Percentiles rank a stretch among this genome's conserved stretches.
phyloP scores from a whole-genome alignment of 2,888 invertebrate genomes.

The Dichetophora obliterata region DNA sequence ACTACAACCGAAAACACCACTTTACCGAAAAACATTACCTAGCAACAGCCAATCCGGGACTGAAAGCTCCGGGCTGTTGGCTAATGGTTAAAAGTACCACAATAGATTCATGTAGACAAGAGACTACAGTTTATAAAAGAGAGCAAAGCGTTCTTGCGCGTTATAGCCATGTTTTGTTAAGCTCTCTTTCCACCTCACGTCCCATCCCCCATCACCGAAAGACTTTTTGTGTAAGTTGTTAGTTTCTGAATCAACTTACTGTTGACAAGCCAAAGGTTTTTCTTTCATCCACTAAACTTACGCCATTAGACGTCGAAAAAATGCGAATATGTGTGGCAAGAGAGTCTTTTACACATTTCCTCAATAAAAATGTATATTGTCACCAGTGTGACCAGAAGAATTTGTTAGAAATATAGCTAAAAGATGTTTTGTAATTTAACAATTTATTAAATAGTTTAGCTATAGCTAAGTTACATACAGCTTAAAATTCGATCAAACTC shows the following conservation, averaged over 20 bases:
- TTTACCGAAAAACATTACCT: conserved; percentile 55
- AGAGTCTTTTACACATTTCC: no score
- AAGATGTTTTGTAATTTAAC: no score
- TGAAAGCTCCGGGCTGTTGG: conserved; percentile 64
- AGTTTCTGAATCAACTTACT: no score
- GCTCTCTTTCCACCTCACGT: background rate
- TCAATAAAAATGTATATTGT: no score
- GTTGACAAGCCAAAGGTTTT: background rate
- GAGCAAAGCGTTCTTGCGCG: conserved; percentile 13
- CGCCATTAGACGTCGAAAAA: background rate
- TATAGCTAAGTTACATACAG: no score
- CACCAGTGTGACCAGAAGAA: no score
- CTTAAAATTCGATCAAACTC: no score
- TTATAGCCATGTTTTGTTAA: background rate
- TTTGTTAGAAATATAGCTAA: no score
- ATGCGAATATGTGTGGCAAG: no score
- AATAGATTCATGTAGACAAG: background rate
- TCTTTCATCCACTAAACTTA: background rate
- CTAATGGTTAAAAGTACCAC: conserved; percentile 54
- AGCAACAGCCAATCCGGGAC: conserved; percentile 70
- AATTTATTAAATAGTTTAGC: no score
- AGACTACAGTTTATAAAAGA: background rate
- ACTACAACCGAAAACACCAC: background rate
- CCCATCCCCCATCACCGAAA: background rate
- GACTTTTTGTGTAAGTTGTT: background rate